Base-by-base conservation (phyloP, 2,888 invertebrate species). In the Cartodere bifasciata region DNA sequence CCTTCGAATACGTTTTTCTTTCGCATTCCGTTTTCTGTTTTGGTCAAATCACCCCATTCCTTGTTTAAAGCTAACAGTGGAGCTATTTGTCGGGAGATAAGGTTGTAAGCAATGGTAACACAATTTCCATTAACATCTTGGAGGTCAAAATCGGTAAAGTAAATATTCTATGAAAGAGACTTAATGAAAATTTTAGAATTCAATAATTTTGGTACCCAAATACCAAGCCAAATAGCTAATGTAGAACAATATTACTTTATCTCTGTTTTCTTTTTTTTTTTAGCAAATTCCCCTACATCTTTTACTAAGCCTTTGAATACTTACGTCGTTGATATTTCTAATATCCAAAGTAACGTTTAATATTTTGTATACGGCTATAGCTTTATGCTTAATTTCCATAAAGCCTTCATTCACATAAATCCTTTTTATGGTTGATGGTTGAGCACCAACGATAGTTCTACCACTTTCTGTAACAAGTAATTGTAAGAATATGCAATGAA, bases 341-440 rank as follows among this genome's bases (percentile, higher is more conserved):
- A 59, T 52, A 34, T 76, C 80, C 23, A 85, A 60, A 7, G 60
- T 56, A 9, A 62, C 56, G 35, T 71, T 70, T 40, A 63, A 69
- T 10, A 70, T 65, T 42, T 81, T 71, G 50, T 80, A 78, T 43
- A 77, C 72, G 17, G 74, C 73, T n/a, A 83, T 64, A 53, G 75
- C 77, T 46, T 61, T 64, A 3, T 77, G 81, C 32, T 60, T 62
- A 13, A 80, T 63, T 31, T 64, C 55, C 40, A 71, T 62, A 13
- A 62, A 58, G 13, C 75, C 77, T 52, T 72, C 70, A 0, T 76
- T 72, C 29, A 83, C 60, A 35, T 76, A 70, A 2, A 70, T 61
- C 29, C 78, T 65, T 39, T 66, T 64, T 41, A 73, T 61, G n/a
- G n/a, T n/a, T n/a, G n/a, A n/a, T n/a, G n/a, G n/a, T 30, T 46